Percentiles rank a stretch among this genome's conserved stretches.
These are phyloP conservation scores for Illadopsis cleaveri DNA, from an alignment of 2,113 vertebrate species.

Conservation along the genomic window DNA sequence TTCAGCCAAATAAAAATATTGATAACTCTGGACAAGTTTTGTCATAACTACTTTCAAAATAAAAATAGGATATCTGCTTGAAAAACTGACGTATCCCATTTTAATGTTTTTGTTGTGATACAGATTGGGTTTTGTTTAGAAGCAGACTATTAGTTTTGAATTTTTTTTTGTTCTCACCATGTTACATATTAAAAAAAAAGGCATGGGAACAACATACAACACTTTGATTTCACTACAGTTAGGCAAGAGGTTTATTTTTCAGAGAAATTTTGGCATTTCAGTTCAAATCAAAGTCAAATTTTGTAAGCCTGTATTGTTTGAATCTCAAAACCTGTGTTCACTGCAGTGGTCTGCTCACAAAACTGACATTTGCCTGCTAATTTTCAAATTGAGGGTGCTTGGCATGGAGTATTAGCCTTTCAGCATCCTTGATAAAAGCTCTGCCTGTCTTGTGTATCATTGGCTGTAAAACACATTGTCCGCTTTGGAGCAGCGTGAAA, in stretches of 20 bases:
- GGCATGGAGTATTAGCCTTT: background rate
- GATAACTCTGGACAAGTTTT: background rate
- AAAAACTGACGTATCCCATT: background rate
- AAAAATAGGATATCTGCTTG: background rate
- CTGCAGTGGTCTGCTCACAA: background rate
- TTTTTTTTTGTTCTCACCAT: background rate
- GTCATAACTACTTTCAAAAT: background rate
- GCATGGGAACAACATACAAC: background rate
- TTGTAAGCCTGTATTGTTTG: background rate
- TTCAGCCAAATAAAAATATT: background rate
- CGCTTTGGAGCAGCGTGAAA: background rate
- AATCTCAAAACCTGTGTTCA: background rate
- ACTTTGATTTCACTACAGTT: background rate
- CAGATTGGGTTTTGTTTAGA: background rate
- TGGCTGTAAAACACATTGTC: background rate
- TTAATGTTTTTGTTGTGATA: background rate
- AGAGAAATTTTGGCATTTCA: background rate
- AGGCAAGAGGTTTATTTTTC: background rate
- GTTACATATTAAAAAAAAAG: background rate
- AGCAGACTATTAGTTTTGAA: background rate
- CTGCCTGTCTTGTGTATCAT: background rate
- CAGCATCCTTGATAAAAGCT: background rate
- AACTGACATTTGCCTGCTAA: background rate
- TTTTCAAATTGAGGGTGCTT: background rate
- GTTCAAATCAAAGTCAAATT: background rate